Evolutionary conservation across 53 echinoderm and acorn worm species (phyloP).

Genomic region (Echinometra lucunter): DNA sequence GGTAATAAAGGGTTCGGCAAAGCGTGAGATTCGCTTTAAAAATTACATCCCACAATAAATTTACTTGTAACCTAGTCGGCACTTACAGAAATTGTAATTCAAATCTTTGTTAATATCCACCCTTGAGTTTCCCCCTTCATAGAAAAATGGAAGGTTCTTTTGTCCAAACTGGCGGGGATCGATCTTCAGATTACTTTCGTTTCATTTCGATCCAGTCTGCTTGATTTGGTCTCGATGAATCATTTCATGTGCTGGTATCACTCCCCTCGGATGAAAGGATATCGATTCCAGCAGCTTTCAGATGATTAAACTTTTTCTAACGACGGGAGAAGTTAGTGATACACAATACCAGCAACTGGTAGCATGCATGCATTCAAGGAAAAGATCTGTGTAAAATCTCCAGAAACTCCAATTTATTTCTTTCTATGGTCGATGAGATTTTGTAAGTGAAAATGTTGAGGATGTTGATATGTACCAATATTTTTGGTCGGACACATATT

Average conservation of each 20-base stretch:
- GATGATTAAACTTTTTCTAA: constrained; percentile 22
- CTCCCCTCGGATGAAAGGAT: background rate
- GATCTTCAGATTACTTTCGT: constrained; percentile 42
- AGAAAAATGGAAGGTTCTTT: background rate
- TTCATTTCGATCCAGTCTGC: constrained; percentile 1
- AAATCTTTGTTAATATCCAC: background rate
- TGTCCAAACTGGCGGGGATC: background rate
- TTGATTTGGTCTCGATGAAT: constrained; percentile 21
- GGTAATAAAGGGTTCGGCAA: background rate
- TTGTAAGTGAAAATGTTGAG: too few species aligned
- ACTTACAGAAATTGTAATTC: background rate
- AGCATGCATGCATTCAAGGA: background rate
- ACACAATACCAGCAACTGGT: background rate
- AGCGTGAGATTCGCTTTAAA: constrained; percentile 19
- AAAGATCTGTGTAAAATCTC: background rate
- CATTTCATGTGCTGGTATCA: constrained; percentile 21
- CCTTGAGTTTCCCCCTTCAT: background rate
- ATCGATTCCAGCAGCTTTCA: constrained; percentile 15
- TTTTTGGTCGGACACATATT: too few species aligned
- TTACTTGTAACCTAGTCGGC: background rate
- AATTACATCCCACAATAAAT: background rate
- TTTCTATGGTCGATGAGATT: too few species aligned
- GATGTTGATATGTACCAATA: too few species aligned
- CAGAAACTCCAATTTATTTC: too few species aligned
- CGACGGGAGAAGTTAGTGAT: background rate